Evolutionary conservation across 2,888 invertebrate species (phyloP).

Genomic region (Chrysolina americana): DNA sequence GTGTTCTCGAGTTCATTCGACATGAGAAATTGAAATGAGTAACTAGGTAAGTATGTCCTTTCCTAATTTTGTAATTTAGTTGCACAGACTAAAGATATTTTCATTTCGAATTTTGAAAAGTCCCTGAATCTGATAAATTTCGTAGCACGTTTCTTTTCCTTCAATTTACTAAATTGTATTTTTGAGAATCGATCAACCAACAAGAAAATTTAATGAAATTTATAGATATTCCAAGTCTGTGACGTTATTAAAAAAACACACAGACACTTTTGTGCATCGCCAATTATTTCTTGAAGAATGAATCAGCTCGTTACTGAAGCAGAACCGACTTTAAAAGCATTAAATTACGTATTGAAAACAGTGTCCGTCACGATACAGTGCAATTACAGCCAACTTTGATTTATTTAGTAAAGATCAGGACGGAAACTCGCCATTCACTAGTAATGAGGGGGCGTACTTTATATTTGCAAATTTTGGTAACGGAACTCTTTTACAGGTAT

Average conservation of each 20-base stretch:
- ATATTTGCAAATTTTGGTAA: not conserved
- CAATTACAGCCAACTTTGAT: slow-evolving; percentile 33
- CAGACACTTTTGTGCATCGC: slow-evolving; percentile 33
- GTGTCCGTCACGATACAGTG: slow-evolving; percentile 41
- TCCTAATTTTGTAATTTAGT: too few species aligned
- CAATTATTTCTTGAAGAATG: slow-evolving; percentile 46
- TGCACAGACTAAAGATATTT: too few species aligned
- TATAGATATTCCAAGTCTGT: not conserved
- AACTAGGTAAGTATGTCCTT: too few species aligned
- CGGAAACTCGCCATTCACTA: slow-evolving; percentile 21
- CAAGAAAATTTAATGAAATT: not conserved
- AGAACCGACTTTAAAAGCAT: slow-evolving; percentile 46
- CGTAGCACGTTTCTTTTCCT: too few species aligned
- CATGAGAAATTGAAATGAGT: too few species aligned
- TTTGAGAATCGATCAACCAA: not conserved
- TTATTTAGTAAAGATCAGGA: slow-evolving; percentile 16
- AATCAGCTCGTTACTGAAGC: slow-evolving; percentile 46
- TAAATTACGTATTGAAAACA: slow-evolving; percentile 46
- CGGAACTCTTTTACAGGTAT: not conserved
- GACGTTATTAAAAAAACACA: slow-evolving; percentile 5
- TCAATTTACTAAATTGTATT: too few species aligned
- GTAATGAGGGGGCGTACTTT: slow-evolving; percentile 27
- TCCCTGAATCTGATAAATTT: too few species aligned
- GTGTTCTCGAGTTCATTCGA: too few species aligned
- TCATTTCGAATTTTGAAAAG: too few species aligned